Evolutionary conservation across 2,888 invertebrate species (phyloP).

Genomic region (Gymnocheta viridis): DNA sequence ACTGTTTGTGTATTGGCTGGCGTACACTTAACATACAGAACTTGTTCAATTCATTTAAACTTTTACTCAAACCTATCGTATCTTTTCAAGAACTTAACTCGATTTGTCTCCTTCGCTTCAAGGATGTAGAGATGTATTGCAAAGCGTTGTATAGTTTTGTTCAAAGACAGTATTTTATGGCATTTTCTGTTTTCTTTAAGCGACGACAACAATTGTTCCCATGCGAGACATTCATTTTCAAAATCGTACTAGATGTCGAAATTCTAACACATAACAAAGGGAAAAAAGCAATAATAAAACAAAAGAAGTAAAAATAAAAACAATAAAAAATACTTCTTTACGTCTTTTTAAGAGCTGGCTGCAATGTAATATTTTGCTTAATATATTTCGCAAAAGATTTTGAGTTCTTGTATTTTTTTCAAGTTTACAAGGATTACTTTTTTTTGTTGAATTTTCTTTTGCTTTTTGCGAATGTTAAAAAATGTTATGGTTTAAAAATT

Average conservation of each 20-base stretch:
- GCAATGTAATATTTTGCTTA: constrained; percentile 29
- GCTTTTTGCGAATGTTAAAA: constrained; percentile 42
- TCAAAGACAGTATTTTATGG: constrained; percentile 56
- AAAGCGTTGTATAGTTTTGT: constrained; percentile 11
- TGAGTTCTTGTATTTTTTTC: neutral
- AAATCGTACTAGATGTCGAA: constrained; percentile 58
- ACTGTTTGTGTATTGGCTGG: neutral
- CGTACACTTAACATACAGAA: constrained; percentile 31
- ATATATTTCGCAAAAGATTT: constrained; percentile 15
- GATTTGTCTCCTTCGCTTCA: constrained; percentile 34
- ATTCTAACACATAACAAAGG: constrained; percentile 31
- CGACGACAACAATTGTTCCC: constrained; percentile 76
- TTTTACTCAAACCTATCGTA: constrained; percentile 27
- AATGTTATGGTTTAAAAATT: neutral
- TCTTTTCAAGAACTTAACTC: constrained; percentile 45
- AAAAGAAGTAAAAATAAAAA: constrained; percentile 22
- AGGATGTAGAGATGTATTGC: neutral
- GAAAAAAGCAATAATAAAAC: neutral
- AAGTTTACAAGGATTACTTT: constrained; percentile 74
- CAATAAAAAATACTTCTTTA: constrained; percentile 19
- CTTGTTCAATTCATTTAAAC: constrained; percentile 52
- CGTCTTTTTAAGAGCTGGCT: constrained; percentile 1
- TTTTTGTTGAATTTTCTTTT: constrained; percentile 77
- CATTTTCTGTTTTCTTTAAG: constrained; percentile 64
- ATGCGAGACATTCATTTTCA: constrained; percentile 75